Conservation (phyloP, 2,113 vertebrate genomes). For the Alouatta palliata region DNA sequence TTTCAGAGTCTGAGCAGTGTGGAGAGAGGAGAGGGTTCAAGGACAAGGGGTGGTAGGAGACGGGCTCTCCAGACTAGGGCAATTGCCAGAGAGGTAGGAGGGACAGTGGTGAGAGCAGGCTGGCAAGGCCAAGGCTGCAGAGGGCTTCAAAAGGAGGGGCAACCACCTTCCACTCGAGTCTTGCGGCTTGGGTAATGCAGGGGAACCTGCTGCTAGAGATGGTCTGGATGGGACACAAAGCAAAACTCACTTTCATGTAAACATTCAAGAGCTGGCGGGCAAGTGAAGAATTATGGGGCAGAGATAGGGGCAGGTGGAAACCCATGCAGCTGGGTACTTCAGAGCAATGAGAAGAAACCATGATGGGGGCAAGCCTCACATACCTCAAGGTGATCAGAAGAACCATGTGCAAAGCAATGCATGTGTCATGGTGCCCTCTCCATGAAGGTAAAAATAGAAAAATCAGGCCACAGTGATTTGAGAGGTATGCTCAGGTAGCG, state of each 20-base stretch:
- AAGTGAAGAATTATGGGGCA: not conserved
- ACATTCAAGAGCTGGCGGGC: not conserved
- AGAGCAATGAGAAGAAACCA: not conserved
- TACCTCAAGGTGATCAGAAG: not conserved
- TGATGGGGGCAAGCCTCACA: not conserved
- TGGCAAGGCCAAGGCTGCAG: not conserved
- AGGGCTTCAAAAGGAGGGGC: not conserved
- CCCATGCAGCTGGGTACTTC: not conserved
- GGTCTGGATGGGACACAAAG: too few species aligned
- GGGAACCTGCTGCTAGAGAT: not conserved
- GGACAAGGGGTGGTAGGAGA: not conserved
- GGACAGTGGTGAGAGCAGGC: not conserved
- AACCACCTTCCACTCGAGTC: not conserved
- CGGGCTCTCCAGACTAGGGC: not conserved
- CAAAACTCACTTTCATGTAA: not conserved
- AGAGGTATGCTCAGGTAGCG: not conserved
- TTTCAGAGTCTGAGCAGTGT: not conserved
- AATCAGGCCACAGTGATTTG: not conserved
- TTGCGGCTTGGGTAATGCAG: not conserved
- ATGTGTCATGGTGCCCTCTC: accelerated
- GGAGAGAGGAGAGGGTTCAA: not conserved
- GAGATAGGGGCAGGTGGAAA: not conserved
- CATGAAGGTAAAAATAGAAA: not conserved
- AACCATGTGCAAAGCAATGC: not conserved
- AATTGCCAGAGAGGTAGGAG: not conserved